Evolutionary conservation across 2,797 vertebrate genomes (phyloP).

Genomic region (Pempheris klunzingeri): DNA sequence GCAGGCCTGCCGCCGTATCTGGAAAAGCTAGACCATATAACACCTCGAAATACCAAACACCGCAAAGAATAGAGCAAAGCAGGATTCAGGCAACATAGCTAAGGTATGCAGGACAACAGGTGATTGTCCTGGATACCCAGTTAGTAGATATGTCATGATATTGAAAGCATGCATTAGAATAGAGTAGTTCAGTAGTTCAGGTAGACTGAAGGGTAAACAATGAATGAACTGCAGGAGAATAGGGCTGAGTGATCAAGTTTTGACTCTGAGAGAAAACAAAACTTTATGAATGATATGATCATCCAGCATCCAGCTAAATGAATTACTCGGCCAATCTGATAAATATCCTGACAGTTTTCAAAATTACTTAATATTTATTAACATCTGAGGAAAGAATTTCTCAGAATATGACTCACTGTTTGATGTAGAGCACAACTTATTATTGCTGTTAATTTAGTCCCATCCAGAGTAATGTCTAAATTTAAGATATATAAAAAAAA

Average conservation of each 20-base stretch:
- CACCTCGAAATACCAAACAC: slow-evolving; percentile 90
- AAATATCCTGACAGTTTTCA: background rate
- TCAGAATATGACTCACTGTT: background rate
- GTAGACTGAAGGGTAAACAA: background rate
- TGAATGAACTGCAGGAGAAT: background rate
- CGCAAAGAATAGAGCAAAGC: slow-evolving; percentile 86
- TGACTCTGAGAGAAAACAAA: background rate
- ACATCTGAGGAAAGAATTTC: background rate
- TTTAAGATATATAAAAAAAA: too few relatives aligned
- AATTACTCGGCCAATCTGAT: background rate
- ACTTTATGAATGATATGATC: background rate
- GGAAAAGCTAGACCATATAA: slow-evolving; percentile 92
- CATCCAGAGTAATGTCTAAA: background rate
- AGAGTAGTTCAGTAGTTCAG: slow-evolving; percentile 21
- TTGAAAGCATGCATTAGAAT: slow-evolving; percentile 58
- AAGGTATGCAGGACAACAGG: slow-evolving; percentile 21
- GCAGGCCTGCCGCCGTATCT: slow-evolving; percentile 96
- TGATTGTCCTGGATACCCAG: slow-evolving; percentile 13
- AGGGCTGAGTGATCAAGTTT: slow-evolving; percentile 47
- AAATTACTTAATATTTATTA: background rate
- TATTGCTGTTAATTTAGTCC: background rate
- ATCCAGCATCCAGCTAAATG: background rate
- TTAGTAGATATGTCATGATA: slow-evolving; percentile 23
- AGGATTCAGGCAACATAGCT: slow-evolving; percentile 59
- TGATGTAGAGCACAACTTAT: background rate